Percentiles rank a stretch among this genome's conserved stretches.
Conservation (phyloP, 2,113 vertebrate genomes). For the Gorsachius goisagi region DNA sequence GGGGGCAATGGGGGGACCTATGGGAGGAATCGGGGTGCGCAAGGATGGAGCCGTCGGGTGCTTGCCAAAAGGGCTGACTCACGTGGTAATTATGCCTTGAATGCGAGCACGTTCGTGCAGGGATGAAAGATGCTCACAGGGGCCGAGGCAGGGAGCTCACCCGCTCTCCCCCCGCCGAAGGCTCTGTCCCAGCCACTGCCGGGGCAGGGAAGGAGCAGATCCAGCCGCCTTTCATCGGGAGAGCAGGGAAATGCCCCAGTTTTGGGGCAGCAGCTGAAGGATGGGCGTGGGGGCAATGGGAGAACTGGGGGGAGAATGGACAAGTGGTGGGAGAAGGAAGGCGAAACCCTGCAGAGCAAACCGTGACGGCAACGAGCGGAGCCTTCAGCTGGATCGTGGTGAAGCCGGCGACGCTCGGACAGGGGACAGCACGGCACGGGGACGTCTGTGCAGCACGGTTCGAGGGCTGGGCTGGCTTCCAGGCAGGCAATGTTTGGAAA, state of each 20-base stretch:
- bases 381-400: accelerated
- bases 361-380: not conserved
- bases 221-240: not conserved
- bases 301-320: not conserved
- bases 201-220: not conserved
- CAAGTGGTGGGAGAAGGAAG: not conserved
- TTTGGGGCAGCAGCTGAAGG: not conserved
- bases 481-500: not conserved
- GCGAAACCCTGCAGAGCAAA: not conserved
- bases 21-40: not conserved
- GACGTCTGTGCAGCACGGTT: not conserved
- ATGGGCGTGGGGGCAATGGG: accelerated
- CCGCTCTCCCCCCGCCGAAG: not conserved
- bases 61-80: constrained; percentile 12
- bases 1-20: accelerated
- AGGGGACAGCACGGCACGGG: accelerated
- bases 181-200: not conserved
- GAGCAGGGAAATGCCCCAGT: not conserved
- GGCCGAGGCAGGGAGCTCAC: not conserved
- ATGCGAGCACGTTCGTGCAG: not conserved
- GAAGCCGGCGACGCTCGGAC: not conserved
- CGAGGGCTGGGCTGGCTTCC: not conserved
- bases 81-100: not conserved
- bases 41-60: not conserved
- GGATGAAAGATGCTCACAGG: constrained; percentile 16